Conservation (phyloP, 37 sponge, comb jelly and placozoan genomes). For the Diacarnus erythraeanus region DNA sequence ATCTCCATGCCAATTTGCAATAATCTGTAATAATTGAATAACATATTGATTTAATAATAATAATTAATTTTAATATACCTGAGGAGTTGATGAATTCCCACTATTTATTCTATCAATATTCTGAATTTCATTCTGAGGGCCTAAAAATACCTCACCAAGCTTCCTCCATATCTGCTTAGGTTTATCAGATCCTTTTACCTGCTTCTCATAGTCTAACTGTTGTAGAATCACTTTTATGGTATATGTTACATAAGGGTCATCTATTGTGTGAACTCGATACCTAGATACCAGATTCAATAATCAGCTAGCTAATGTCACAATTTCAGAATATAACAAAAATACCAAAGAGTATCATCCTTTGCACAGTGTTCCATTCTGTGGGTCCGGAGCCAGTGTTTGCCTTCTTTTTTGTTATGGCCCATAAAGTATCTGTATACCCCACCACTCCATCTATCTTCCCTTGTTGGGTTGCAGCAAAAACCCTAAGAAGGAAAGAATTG, state of each 20-base stretch:
- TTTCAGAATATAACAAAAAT: not conserved
- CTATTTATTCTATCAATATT: conserved; percentile 42
- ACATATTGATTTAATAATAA: not conserved
- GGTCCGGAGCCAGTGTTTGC: conserved; percentile 1
- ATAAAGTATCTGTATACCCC: not conserved
- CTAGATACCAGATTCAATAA: conserved; percentile 18
- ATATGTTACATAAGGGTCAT: conserved; percentile 62
- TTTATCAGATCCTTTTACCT: not conserved
- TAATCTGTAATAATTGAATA: conserved; percentile 38
- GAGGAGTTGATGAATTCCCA: conserved; percentile 43
- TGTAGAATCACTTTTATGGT: conserved; percentile 70
- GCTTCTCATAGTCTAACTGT: conserved; percentile 46
- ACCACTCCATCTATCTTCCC: not conserved
- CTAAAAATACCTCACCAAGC: conserved; percentile 60
- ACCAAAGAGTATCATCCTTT: conserved; percentile 21
- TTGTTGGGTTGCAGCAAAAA: conserved; percentile 5
- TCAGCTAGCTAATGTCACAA: not conserved
- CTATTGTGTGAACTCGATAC: conserved; percentile 70
- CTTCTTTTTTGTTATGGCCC: not conserved
- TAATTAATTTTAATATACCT: conserved; percentile 14
- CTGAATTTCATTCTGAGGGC: conserved; percentile 56
- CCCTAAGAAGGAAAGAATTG: not conserved
- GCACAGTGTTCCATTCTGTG: conserved; percentile 7
- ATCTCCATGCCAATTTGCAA: conserved; percentile 78
- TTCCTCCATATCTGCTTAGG: conserved; percentile 51